Evolutionary conservation across 2,113 vertebrate genomes (phyloP), one percentile per base, ranked within the genome.

Genomic region (Alethe castanea): DNA sequence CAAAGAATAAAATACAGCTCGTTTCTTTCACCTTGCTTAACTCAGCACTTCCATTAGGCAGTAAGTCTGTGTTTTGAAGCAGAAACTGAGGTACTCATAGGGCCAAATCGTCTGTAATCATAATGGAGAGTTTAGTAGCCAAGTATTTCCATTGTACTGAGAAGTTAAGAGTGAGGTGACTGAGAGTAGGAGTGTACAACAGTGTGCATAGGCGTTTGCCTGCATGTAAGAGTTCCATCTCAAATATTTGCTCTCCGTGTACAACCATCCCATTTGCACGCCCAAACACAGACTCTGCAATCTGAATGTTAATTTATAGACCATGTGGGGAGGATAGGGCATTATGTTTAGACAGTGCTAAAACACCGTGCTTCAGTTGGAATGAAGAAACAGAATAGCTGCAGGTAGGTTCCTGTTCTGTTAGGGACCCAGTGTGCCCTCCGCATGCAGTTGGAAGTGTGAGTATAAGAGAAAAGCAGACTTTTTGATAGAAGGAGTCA

Each of bases 391-490:
- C 8, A 38, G 66, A 25, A 15, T 44, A 73, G 54, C 71, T 70
- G 82, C 50, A 88, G 52, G 35, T 85, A 79, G 90, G 74, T 59
- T 44, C 59, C 64, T 59, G 29, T 26, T 90, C 42, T 60, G 5
- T 7, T 64, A 85, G 93, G 73, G 47, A 52, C 24, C 26, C n/a
- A 16, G 26, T 19, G 50, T 95, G 78, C 59, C 48, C 40, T 81
- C 4, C 57, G 47, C 38, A 25, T 4, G 1, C 0, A 13, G 45
- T 29, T 1, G 1, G 45, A 35, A 66, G 31, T 1, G 0, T 26
- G 53, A 16, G 25, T 33, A 8, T 45, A 54, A 9, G 71, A 79
- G 57, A 81, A 48, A 38, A 92, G 33, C 47, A 12, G 35, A 64
- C 2, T 53, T 71, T 74, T 44, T 36, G 28, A 3, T 16, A 35